Base-by-base conservation (phyloP, 1,140 invertebrate genomes). In the Ostrea denselamellosa region DNA sequence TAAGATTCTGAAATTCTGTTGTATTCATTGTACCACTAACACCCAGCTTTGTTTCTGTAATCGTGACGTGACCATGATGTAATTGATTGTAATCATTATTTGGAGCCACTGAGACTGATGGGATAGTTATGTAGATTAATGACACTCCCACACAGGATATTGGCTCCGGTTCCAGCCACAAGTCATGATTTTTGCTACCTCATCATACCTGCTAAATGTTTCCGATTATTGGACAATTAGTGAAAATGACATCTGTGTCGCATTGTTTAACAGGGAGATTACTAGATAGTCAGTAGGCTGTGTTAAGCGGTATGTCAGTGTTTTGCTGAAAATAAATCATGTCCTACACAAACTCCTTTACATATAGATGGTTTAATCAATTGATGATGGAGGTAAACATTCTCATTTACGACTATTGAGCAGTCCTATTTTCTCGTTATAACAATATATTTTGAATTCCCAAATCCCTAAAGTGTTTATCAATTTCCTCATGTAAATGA, bases 51-150 rank as follows among this genome's bases (percentile, higher is more conserved):
- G 34, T 44, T 44, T 44, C 5, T 44, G 1, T 77, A 77, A 77
- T 77, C 22, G 25, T 12, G 68, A 77, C 25, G 22, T 10, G 65
- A 25, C n/a, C 25, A 7, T 12, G 5, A 25, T 28, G 14, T 77
- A 12, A 28, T 9, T 28, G 68, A 77, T 10, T 77, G 68, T 77
- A 77, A 77, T 28, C 1, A 62, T 44, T 44, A 44, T 62, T 19
- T 14, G 22, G 25, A 25, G 65, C 22, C 28, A 25, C 14, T 9
- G 28, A 25, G 68, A 28, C 25, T 77, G 25, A 34, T 34, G 25
- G 22, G 68, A 34, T 77, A 77, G 68, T 77, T 77, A 77, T 34
- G 68, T 34, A 77, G 68, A 34, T 77, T 77, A 44, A 44, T 44
- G 12, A 5, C 25, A 77, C 68, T 77, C 68, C 68, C 25, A 77